A percentile compares a stretch with the other conserved stretches of the same genome.
phyloP scores from a whole-genome alignment of 2,888 invertebrate genomes.

The Spilosoma lubricipeda region DNA sequence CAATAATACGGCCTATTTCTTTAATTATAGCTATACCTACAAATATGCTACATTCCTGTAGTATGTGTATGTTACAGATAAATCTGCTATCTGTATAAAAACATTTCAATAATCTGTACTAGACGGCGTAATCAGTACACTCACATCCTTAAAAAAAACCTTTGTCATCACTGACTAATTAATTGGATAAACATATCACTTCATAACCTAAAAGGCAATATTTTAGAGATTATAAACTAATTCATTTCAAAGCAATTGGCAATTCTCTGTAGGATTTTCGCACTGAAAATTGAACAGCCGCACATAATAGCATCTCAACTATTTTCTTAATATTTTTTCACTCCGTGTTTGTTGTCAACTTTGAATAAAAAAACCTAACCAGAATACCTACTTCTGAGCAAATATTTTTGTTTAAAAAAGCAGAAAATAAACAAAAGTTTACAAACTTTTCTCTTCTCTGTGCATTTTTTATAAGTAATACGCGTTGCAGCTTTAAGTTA shows the following conservation, averaged over 20 bases:
- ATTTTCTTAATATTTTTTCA: not conserved
- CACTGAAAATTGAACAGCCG: not conserved
- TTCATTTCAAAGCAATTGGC: too few relatives aligned
- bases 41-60: not conserved
- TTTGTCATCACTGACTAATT: not conserved
- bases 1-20: constrained; percentile 9
- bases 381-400: too few relatives aligned
- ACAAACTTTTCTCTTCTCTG: constrained; percentile 21
- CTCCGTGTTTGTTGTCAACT: constrained; percentile 12
- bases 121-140: not conserved
- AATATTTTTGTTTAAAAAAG: too few relatives aligned
- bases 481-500: constrained; percentile 19
- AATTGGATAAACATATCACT: too few relatives aligned
- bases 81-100: not conserved
- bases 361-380: constrained; percentile 21
- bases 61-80: too few relatives aligned
- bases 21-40: constrained; percentile 4
- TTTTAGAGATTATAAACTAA: not conserved
- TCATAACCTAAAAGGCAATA: not conserved
- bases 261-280: too few relatives aligned
- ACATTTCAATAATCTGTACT: not conserved
- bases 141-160: not conserved
- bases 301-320: not conserved
- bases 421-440: constrained; percentile 15
- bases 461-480: constrained; percentile 28